Percentiles rank a stretch among this genome's conserved stretches.
Conservation (phyloP, 2,888 invertebrate genomes). For the Leucophenga maculata region DNA sequence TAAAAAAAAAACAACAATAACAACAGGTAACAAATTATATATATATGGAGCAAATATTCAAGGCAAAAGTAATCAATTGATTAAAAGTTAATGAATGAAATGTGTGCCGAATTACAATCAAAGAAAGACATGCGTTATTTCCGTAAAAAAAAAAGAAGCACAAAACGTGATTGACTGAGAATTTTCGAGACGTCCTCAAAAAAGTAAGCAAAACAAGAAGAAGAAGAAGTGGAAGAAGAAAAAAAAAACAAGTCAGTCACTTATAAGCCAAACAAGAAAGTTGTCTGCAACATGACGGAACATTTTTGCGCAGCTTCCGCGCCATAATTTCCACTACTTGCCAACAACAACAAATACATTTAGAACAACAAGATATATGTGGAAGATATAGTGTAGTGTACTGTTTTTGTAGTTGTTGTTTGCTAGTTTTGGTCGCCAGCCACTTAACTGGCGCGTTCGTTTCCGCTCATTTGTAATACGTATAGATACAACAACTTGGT, state of each 20-base stretch:
- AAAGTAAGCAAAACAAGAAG: background rate
- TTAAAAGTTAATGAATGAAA: too few species aligned
- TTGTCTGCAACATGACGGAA: constrained; percentile 43
- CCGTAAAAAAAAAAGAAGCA: too few species aligned
- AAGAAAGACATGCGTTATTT: too few species aligned
- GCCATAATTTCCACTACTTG: background rate
- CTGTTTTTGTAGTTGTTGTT: background rate
- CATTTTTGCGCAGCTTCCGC: constrained; percentile 38
- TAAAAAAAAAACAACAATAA: too few species aligned
- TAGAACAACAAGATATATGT: background rate
- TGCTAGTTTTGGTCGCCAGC: constrained; percentile 8
- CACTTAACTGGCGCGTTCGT: constrained; percentile 32
- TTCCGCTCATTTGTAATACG: constrained; percentile 26
- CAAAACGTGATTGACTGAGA: too few species aligned
- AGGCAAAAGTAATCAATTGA: too few species aligned
- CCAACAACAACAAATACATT: background rate
- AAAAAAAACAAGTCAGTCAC: background rate
- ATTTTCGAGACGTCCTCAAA: too few species aligned
- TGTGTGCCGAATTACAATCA: too few species aligned
- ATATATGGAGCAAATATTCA: too few species aligned
- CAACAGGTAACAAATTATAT: too few species aligned
- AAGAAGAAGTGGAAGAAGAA: background rate
- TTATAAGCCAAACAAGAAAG: background rate
- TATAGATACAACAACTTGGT: constrained; percentile 14
- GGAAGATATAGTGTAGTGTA: too few species aligned